Evolutionary conservation across 2,797 vertebrate species (phyloP), one percentile per base, ranked within the genome.

Genomic region (Aselliscus stoliczkanus): DNA sequence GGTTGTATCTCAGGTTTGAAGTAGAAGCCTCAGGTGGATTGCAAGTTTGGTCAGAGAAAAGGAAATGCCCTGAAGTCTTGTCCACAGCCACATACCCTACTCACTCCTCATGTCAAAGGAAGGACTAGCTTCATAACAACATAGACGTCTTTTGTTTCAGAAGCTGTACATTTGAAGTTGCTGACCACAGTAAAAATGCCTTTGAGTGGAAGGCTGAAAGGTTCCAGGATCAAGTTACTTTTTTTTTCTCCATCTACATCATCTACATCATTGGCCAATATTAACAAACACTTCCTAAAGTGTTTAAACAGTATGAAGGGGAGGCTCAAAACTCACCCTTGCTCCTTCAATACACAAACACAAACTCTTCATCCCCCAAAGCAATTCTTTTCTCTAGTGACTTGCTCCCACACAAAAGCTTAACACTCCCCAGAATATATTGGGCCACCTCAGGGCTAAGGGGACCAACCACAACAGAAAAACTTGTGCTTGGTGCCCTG

Each of bases 251-350:
- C 47, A 50, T 50, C 47, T 50, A 50, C 7, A 20, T 69, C 42
- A 42, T 42, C 13, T 42, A 50, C 7, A 20, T 69, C 11, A 31
- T 47, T 70, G 54, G 7, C 11, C 47, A 86, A 64, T 83, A 58
- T 96, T 93, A 42, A 90, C 27, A 93, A 95, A 88, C 27, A 86
- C 15, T 90, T 89, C 37, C 25, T 79, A 18, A 82, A 93, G 21
- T 84, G 29, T 67, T 89, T 76, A 84, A 95, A 89, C 4, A 25
- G 37, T 67, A 31, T 31, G 17, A 65, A 70, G 67, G 29, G 27
- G 27, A 56, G 56, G 11, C 13, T 75, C 75, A 44, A 85, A 54
- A n/a, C 12, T 73, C 37, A 25, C 39, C 65, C 62, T 17, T 54
- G 9, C 5, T 1, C 2, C 7, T 54, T 21, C 17, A 54, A 60